Evolutionary conservation across 2,113 vertebrate species (phyloP).

Genomic region (Scophthalmus maximus): DNA sequence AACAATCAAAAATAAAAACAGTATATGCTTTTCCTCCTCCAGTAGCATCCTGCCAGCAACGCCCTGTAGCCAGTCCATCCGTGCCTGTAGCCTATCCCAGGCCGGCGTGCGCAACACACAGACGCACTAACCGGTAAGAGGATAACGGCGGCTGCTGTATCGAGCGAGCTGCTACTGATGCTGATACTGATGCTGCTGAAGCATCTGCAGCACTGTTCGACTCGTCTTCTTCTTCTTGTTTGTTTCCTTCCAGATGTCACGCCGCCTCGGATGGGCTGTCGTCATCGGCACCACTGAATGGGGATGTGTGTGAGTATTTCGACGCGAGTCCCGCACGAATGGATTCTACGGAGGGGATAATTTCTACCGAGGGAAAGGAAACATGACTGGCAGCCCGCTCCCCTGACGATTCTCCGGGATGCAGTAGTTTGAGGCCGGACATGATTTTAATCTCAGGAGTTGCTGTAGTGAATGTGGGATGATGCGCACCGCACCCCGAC

Average conservation of each 20-base stretch:
- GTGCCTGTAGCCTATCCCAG: conserved; percentile 40
- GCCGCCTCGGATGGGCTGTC: no score
- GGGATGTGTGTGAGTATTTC: conserved; percentile 33
- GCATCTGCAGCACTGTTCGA: conserved; percentile 62
- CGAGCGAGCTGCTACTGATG: conserved; percentile 65
- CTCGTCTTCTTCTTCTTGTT: no score
- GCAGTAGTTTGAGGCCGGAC: conserved; percentile 72
- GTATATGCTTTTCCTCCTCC: background rate
- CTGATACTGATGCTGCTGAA: conserved; percentile 57
- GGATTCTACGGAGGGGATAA: conserved; percentile 26
- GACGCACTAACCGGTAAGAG: conserved; percentile 57
- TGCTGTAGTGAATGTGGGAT: conserved; percentile 71
- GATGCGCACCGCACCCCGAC: conserved; percentile 69
- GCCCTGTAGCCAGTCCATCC: conserved; percentile 63
- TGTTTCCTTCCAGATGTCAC: conserved; percentile 26
- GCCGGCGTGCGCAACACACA: conserved; percentile 67
- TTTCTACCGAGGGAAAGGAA: no score
- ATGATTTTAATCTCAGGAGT: conserved; percentile 66
- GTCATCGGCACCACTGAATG: conserved; percentile 8
- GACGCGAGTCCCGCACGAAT: conserved; percentile 41
- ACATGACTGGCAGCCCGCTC: conserved; percentile 53
- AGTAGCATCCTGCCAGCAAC: conserved; percentile 73
- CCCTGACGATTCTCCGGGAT: conserved; percentile 58
- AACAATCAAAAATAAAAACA: conserved; percentile 19
- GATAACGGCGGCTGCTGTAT: conserved; percentile 52